Percentiles rank a stretch among this genome's conserved stretches.
Evolutionary conservation across 2,888 invertebrate genomes (phyloP).

Genomic region (Automeris io): DNA sequence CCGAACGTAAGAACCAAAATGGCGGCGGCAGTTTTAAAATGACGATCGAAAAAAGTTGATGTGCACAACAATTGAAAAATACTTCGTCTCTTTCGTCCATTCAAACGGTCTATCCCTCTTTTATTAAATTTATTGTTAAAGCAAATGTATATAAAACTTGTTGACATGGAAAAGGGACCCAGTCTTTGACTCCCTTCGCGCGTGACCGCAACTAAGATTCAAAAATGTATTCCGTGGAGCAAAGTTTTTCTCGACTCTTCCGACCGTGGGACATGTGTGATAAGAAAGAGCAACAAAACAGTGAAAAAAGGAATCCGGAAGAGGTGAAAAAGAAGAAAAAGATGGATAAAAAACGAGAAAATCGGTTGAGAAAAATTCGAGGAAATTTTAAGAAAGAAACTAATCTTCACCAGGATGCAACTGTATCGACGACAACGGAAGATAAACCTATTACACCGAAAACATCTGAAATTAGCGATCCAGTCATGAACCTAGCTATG

Average conservation of each 20-base stretch:
- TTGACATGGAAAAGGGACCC: slow-evolving; percentile 64
- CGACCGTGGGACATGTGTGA: slow-evolving; percentile 79
- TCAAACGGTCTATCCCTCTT: slow-evolving; percentile 67
- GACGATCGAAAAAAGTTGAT: slow-evolving; percentile 26
- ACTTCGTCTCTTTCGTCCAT: slow-evolving; percentile 72
- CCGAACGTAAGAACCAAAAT: slow-evolving; percentile 23
- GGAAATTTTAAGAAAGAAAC: slow-evolving; percentile 56
- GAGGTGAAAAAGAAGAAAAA: slow-evolving; percentile 36
- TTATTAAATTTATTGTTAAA: slow-evolving; percentile 76
- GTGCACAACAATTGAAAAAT: slow-evolving; percentile 75
- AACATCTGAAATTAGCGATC: slow-evolving; percentile 31
- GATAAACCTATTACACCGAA: slow-evolving; percentile 39
- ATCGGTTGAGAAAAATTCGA: slow-evolving; percentile 62
- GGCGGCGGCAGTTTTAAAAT: slow-evolving; percentile 4
- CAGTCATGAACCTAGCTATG: slow-evolving; percentile 52
- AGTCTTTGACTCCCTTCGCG: slow-evolving; percentile 52
- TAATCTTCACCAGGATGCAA: slow-evolving; percentile 70
- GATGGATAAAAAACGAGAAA: slow-evolving; percentile 51
- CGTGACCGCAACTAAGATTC: slow-evolving; percentile 38
- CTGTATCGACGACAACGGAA: slow-evolving; percentile 75
- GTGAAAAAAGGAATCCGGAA: slow-evolving; percentile 26
- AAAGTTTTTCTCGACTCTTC: slow-evolving; percentile 73
- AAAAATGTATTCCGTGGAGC: slow-evolving; percentile 56
- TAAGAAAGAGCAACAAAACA: slow-evolving; percentile 25
- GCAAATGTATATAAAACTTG: slow-evolving; percentile 74